These are phyloP conservation scores for Asteroscopus sphinx DNA, from an alignment of 2,888 invertebrate species.

Conservation along the genomic window DNA sequence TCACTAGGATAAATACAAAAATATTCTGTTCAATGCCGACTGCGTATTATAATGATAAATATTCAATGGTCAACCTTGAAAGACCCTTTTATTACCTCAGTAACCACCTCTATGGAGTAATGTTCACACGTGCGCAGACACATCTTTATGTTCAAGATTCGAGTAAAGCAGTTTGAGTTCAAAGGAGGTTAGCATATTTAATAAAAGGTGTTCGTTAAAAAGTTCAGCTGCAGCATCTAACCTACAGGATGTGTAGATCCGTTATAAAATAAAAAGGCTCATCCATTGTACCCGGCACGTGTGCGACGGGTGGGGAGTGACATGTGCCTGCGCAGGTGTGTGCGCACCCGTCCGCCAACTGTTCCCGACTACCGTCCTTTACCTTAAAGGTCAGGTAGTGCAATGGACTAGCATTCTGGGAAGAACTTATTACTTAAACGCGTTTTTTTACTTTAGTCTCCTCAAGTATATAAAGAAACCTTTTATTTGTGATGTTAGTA, in stretches of 20 bases:
- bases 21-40: conserved; percentile 22
- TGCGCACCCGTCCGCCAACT: conserved; percentile 60
- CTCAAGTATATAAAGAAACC: not conserved
- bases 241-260: conserved; percentile 51
- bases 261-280: conserved; percentile 43
- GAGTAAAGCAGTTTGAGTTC: conserved; percentile 5
- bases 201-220: conserved; percentile 23
- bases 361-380: conserved; percentile 53
- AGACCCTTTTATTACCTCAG: conserved; percentile 43
- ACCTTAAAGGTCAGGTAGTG: conserved; percentile 44
- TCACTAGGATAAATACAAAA: conserved; percentile 21
- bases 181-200: conserved; percentile 7
- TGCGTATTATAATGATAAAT: conserved; percentile 29
- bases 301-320: conserved; percentile 50
- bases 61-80: conserved; percentile 51
- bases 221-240: conserved; percentile 46
- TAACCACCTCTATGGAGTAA: conserved; percentile 19
- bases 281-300: conserved; percentile 45
- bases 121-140: conserved; percentile 36
- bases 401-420: conserved; percentile 4
- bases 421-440: conserved; percentile 18
- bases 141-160: conserved; percentile 19
- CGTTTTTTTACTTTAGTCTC: conserved; percentile 9
- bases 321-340: conserved; percentile 65
- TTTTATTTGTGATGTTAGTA: conserved; percentile 12